phyloP scores from a whole-genome alignment of 1,140 invertebrate species.

The Cyclina sinensis region DNA sequence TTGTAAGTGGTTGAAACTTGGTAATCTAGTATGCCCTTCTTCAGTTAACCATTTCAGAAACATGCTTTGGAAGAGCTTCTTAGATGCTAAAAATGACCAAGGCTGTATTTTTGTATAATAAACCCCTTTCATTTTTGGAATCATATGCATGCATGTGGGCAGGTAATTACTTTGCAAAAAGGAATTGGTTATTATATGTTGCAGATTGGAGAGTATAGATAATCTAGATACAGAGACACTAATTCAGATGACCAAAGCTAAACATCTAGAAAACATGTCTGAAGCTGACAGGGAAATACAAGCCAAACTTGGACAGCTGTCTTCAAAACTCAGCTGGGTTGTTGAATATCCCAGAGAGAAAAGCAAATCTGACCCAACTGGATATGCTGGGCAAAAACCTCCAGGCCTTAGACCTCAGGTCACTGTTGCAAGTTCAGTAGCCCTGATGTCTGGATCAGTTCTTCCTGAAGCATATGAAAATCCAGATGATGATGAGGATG shows the following conservation, averaged over 20 bases:
- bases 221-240: constrained; percentile 63
- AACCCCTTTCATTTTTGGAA: too few species aligned
- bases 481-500: constrained; percentile 16
- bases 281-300: constrained; percentile 53
- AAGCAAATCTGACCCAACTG: not conserved
- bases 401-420: not conserved
- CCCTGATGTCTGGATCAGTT: not conserved
- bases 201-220: constrained; percentile 55
- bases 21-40: too few species aligned
- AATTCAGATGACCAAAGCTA: constrained; percentile 46
- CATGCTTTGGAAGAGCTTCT: too few species aligned
- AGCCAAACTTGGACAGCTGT: constrained; percentile 59
- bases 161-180: too few species aligned
- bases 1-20: too few species aligned
- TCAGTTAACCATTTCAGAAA: too few species aligned
- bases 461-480: not conserved
- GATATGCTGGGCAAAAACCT: not conserved
- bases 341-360: constrained; percentile 59
- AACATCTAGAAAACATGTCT: constrained; percentile 63
- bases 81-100: too few species aligned
- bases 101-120: too few species aligned
- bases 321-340: constrained; percentile 62
- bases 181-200: not conserved
- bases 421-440: not conserved
- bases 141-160: too few species aligned